phyloP scores from a whole-genome alignment of 2,888 invertebrate species.

The Lacanobia oleracea region DNA sequence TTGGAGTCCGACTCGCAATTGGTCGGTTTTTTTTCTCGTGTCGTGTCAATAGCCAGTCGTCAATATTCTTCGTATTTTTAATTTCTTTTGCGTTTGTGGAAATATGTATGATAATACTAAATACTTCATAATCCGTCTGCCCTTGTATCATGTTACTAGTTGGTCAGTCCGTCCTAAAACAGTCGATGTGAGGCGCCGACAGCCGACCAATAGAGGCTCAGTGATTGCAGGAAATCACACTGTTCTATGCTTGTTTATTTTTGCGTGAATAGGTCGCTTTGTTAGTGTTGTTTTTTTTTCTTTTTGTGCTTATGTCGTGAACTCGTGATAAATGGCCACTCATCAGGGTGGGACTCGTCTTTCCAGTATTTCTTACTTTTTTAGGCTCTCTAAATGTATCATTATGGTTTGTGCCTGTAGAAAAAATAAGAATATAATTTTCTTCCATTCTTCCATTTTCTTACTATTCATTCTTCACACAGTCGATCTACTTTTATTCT shows the following conservation, averaged over 20 bases:
- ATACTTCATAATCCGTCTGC: no score
- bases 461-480: no score
- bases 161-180: conserved; percentile 38
- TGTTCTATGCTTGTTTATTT: conserved; percentile 30
- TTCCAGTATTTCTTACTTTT: background rate
- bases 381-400: background rate
- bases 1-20: no score
- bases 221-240: conserved; percentile 38
- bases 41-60: no score
- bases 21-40: no score
- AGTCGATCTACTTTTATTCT: no score
- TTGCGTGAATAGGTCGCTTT: conserved; percentile 1
- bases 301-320: background rate
- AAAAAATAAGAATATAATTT: no score
- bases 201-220: conserved; percentile 30
- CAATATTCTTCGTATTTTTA: no score
- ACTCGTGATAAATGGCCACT: background rate
- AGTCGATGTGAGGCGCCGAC: conserved; percentile 34
- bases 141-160: no score
- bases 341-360: background rate
- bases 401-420: background rate
- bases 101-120: no score
- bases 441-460: no score
- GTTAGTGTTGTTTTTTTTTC: background rate
- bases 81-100: no score